Evolutionary conservation across 2,113 vertebrate genomes (phyloP).

Genomic region (Rissa tridactyla): DNA sequence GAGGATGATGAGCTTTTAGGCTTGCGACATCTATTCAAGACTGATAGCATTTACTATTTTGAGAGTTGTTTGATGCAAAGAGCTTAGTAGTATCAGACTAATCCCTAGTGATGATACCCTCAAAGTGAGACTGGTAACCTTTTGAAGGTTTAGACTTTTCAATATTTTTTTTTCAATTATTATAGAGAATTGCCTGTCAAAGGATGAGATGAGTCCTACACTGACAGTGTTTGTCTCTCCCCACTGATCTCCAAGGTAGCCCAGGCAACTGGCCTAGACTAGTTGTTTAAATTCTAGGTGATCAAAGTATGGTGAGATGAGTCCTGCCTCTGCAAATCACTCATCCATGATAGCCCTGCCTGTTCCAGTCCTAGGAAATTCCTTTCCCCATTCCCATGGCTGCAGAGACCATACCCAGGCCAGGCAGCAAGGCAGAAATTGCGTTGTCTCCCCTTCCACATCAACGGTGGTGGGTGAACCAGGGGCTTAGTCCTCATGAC

Average conservation of each 20-base stretch:
- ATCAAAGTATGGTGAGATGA: background rate
- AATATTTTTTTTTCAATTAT: background rate
- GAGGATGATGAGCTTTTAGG: background rate
- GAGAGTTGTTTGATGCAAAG: background rate
- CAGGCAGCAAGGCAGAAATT: background rate
- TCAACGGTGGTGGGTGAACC: rapidly evolving
- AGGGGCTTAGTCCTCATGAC: background rate
- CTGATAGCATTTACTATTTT: background rate
- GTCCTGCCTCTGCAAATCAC: background rate
- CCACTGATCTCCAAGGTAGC: background rate
- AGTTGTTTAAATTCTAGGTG: background rate
- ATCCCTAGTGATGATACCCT: background rate
- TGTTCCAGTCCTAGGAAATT: background rate
- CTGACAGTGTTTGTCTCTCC: background rate
- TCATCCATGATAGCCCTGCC: background rate
- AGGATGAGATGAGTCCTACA: background rate
- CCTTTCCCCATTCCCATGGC: background rate
- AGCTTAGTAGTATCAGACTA: background rate
- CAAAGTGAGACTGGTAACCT: background rate
- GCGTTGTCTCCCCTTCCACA: background rate
- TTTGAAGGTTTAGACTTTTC: background rate
- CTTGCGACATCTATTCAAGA: background rate
- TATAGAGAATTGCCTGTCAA: background rate
- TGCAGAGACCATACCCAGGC: background rate
- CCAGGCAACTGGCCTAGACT: background rate